These are phyloP conservation scores for Polyommatus iphigenia DNA, from an alignment of 2,888 invertebrate species.

Conservation along the genomic window DNA sequence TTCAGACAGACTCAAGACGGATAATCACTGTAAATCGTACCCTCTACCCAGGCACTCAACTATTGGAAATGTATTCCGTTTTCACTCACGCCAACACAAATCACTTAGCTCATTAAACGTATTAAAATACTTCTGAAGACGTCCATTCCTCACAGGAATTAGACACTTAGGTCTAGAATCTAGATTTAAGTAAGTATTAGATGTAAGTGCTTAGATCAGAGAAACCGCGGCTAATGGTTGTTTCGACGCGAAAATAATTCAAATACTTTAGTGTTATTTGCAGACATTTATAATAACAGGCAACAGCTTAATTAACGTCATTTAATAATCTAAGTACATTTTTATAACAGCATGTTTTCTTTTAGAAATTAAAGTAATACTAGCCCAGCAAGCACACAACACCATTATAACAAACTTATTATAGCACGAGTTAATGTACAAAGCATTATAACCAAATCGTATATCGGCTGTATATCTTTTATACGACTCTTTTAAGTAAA, in stretches of 20 bases:
- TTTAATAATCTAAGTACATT: neutral
- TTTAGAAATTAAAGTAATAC: no score
- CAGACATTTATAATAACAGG: neutral
- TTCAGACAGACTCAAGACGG: neutral
- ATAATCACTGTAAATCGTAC: neutral
- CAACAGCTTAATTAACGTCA: neutral
- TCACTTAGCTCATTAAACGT: constrained; percentile 17
- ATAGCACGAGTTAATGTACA: no score
- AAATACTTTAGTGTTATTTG: neutral
- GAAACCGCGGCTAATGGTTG: constrained; percentile 44
- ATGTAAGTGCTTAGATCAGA: constrained; percentile 40
- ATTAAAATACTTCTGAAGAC: constrained; percentile 31
- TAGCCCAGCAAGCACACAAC: no score
- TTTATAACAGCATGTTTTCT: neutral
- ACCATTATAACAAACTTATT: no score
- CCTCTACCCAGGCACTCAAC: neutral
- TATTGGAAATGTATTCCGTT: constrained; percentile 10
- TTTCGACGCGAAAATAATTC: constrained; percentile 17
- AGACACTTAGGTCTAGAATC: constrained; percentile 44
- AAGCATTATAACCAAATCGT: no score
- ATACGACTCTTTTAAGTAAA: no score
- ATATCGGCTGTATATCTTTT: no score
- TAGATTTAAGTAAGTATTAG: constrained; percentile 44
- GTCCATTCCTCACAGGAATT: constrained; percentile 41
- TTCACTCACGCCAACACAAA: constrained; percentile 12